Evolutionary conservation across 2,888 invertebrate genomes (phyloP).

Genomic region (Ochropleura plecta): DNA sequence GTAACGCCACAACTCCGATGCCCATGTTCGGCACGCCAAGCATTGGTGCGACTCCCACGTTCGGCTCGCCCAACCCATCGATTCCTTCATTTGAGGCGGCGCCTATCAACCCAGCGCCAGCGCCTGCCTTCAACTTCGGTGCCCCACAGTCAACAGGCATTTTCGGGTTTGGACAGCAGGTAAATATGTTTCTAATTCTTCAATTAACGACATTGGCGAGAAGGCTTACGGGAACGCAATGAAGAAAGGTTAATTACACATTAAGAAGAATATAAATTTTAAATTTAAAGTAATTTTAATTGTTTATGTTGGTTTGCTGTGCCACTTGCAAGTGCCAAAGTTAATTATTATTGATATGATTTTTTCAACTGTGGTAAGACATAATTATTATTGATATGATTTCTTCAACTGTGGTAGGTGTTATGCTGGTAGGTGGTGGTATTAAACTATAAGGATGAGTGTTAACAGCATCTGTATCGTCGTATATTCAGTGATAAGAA

Average conservation of each 20-base stretch:
- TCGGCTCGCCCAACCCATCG: constrained; percentile 73
- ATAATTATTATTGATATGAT: constrained; percentile 6
- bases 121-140: constrained; percentile 80
- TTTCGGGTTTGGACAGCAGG: constrained; percentile 86
- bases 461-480: background rate
- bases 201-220: constrained; percentile 13
- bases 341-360: constrained; percentile 9
- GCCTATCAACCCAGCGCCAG: constrained; percentile 64
- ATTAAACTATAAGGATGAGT: background rate
- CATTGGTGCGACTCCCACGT: constrained; percentile 69
- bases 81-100: constrained; percentile 76
- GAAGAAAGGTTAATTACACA: constrained; percentile 12
- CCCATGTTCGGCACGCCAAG: constrained; percentile 75
- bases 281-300: background rate
- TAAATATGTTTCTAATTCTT: constrained; percentile 60
- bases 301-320: constrained; percentile 7
- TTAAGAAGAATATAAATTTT: background rate
- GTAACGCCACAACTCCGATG: constrained; percentile 60
- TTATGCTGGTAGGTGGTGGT: background rate
- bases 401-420: background rate
- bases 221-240: constrained; percentile 43
- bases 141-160: constrained; percentile 70
- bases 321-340: constrained; percentile 9
- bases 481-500: background rate
- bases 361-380: background rate